These are phyloP conservation scores for Selene dorsalis DNA, from an alignment of 2,797 vertebrate genomes.

Conservation along the genomic window DNA sequence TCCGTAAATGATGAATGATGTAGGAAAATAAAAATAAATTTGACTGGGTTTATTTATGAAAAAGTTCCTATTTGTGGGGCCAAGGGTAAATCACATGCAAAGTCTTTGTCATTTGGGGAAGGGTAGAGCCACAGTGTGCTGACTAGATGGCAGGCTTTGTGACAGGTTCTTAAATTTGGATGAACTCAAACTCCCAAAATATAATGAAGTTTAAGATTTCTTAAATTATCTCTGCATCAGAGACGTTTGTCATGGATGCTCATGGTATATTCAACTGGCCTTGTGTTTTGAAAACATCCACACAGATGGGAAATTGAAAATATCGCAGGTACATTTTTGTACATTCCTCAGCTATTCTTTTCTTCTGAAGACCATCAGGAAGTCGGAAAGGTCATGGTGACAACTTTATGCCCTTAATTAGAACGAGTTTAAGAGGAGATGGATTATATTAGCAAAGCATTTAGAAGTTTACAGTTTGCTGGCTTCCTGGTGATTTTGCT, in stretches of 20 bases:
- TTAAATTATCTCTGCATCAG: neutral
- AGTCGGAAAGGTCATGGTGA: neutral
- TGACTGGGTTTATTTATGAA: neutral
- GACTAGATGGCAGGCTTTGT: neutral
- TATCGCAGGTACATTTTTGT: neutral
- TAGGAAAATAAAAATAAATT: neutral
- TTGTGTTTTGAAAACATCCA: neutral
- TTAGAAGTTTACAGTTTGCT: neutral
- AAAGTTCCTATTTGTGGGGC: neutral
- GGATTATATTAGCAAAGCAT: neutral
- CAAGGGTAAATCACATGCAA: neutral
- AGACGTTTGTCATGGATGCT: neutral
- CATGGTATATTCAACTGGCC: too few species aligned
- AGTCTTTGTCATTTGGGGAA: neutral
- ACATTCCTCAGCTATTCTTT: neutral
- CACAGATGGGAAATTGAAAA: neutral
- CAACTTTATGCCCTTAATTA: neutral
- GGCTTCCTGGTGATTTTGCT: neutral
- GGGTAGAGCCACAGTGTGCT: neutral
- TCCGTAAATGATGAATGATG: neutral
- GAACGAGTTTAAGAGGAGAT: neutral
- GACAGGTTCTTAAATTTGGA: neutral
- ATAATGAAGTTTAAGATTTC: neutral
- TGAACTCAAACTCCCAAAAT: neutral
- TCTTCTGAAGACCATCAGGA: neutral